These are phyloP conservation scores for Melanogrammus aeglefinus DNA, from an alignment of 2,797 vertebrate species.

Conservation along the genomic window DNA sequence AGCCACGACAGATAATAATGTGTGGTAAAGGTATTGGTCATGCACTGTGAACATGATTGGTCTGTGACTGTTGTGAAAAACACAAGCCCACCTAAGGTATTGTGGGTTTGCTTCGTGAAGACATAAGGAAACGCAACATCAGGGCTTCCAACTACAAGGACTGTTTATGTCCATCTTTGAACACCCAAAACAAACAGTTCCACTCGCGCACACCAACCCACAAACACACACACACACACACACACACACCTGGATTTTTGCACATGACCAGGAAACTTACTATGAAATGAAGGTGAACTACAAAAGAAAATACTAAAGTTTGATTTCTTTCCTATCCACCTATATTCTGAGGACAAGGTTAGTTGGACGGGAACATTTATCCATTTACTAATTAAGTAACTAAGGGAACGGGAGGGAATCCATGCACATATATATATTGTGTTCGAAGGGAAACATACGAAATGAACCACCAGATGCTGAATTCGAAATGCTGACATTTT, in stretches of 20 bases:
- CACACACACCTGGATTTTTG: neutral
- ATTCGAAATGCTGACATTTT: constrained; percentile 41
- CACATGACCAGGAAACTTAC: neutral
- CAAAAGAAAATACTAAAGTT: neutral
- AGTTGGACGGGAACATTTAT: neutral
- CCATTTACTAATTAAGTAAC: neutral
- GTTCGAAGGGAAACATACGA: neutral
- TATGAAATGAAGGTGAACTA: neutral
- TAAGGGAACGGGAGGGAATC: constrained; percentile 3
- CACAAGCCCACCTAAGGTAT: neutral
- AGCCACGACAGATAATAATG: constrained; percentile 25
- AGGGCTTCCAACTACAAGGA: neutral
- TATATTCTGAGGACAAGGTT: neutral
- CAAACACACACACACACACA: neutral
- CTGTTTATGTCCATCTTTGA: neutral
- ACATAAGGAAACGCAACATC: neutral
- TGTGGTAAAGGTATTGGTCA: constrained; percentile 25
- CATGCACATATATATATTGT: constrained; percentile 11
- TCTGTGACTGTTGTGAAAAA: neutral
- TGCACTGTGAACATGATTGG: constrained; percentile 20
- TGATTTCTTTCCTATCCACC: neutral
- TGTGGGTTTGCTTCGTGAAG: neutral
- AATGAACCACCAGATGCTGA: constrained; percentile 42
- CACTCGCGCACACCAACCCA: neutral
- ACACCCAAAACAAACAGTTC: neutral